A percentile compares a stretch with the other conserved stretches of the same genome.
Conservation (phyloP, 2,113 vertebrate species). For the Tringa solitaria region DNA sequence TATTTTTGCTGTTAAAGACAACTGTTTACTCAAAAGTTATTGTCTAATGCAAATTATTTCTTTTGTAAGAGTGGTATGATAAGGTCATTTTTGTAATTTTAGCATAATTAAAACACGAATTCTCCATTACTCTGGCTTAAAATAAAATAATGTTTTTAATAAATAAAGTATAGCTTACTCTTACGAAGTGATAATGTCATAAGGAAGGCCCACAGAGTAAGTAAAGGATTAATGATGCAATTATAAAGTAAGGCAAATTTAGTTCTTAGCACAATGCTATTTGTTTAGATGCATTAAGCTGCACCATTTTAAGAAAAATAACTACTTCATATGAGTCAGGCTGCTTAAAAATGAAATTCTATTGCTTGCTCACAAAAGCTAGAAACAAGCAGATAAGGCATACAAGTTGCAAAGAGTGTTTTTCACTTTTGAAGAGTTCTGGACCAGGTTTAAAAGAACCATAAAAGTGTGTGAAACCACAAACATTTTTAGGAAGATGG, state of each 20-base stretch:
- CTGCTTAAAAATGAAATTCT: background rate
- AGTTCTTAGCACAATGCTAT: background rate
- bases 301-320: background rate
- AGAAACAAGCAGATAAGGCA: background rate
- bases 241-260: conserved; percentile 35
- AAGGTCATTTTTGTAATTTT: conserved; percentile 21
- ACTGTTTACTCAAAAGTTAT: conserved; percentile 29
- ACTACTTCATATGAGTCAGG: background rate
- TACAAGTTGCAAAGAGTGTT: background rate
- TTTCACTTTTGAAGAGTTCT: background rate
- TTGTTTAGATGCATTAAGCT: conserved; percentile 20
- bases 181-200: background rate
- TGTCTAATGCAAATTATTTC: conserved; percentile 37
- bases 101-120: background rate
- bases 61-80: background rate
- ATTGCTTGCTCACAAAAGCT: background rate
- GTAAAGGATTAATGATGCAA: background rate
- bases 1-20: conserved; percentile 5
- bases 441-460: background rate
- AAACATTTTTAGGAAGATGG: background rate
- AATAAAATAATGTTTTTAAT: background rate
- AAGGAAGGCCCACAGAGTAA: background rate
- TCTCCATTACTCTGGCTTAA: background rate
- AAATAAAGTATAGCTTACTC: conserved; percentile 6
- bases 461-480: background rate